A percentile compares a stretch with the other conserved stretches of the same genome.
phyloP scores from a whole-genome alignment of 2,113 vertebrate species.

The Stigmatopora argus region DNA sequence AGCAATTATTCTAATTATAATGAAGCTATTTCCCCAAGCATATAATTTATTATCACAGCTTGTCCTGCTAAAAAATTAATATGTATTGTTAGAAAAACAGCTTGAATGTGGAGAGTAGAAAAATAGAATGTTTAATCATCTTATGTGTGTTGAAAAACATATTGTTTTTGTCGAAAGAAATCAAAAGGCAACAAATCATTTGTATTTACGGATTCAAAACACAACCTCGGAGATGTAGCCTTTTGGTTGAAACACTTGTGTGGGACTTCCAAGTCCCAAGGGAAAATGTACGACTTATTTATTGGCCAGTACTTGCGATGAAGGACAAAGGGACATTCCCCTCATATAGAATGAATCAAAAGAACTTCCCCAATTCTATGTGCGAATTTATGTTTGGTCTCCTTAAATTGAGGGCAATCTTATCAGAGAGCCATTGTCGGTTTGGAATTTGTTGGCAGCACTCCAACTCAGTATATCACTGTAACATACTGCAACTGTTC shows the following conservation, averaged over 20 bases:
- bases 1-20: slow-evolving; percentile 7
- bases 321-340: slow-evolving; percentile 34
- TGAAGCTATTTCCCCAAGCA: slow-evolving; percentile 10
- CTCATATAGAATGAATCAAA: slow-evolving; percentile 14
- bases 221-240: slow-evolving; percentile 4
- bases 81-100: neutral
- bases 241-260: slow-evolving; percentile 29
- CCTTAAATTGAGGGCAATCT: neutral
- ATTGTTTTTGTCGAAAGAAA: neutral
- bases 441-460: neutral
- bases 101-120: neutral
- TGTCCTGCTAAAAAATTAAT: neutral
- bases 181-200: neutral
- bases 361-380: neutral
- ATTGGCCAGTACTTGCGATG: slow-evolving; percentile 25
- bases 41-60: neutral
- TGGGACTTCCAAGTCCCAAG: slow-evolving; percentile 21
- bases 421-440: neutral
- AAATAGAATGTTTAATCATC: neutral
- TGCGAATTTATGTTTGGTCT: neutral
- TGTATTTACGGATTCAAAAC: neutral
- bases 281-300: slow-evolving; percentile 37
- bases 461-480: neutral
- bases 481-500: neutral
- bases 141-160: neutral